Base-by-base conservation (phyloP, 2,888 invertebrate species). In the Spilarctia lutea region DNA sequence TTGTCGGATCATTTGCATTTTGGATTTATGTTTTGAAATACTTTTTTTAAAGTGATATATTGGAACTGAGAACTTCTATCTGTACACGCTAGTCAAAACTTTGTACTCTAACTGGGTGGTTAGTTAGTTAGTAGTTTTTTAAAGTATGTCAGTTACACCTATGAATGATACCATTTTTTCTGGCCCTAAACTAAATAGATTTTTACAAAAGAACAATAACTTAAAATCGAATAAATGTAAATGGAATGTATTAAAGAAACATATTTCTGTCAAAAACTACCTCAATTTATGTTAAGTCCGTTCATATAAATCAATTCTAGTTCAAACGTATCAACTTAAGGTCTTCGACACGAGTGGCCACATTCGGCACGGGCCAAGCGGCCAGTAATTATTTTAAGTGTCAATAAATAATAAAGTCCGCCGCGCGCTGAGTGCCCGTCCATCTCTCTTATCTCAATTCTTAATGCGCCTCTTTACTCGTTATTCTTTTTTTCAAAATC, bases 401-500 rank as follows among this genome's bases (percentile, higher is more conserved):
- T 96, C 95, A 96, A 96, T 96, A 96, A 96, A 96, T 95, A 95
- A 96, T 95, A 95, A 94, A 95, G 94, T 92, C 89, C 91, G 88
- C 91, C 92, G 93, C 90, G 89, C 87, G 92, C 88, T 95, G 96
- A 95, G 96, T 96, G 95, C 94, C 93, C 95, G 94, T 95, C 94
- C 95, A 92, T 95, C 95, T 95, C 92, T 93, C 92, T 96, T 96
- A 96, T 96, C 96, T 94, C 94, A 92, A 93, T 93, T 94, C 95
- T 95, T 96, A 96, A 96, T 95, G 96, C 93, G 94, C 93, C 95
- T 95, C 95, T 95, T 95, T 94, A 92, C 93, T 92, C 90, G 93
- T 90, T 90, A 90, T 93, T 92, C 90, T 92, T 94, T 93, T 39
- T 92, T 92, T 93, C 85, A 85, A 81, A 81, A 80, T 85, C 76